Percentiles rank a stretch among this genome's conserved stretches.
phyloP scores from a whole-genome alignment of 2,113 vertebrate species.

The Colistium nudipinnis region DNA sequence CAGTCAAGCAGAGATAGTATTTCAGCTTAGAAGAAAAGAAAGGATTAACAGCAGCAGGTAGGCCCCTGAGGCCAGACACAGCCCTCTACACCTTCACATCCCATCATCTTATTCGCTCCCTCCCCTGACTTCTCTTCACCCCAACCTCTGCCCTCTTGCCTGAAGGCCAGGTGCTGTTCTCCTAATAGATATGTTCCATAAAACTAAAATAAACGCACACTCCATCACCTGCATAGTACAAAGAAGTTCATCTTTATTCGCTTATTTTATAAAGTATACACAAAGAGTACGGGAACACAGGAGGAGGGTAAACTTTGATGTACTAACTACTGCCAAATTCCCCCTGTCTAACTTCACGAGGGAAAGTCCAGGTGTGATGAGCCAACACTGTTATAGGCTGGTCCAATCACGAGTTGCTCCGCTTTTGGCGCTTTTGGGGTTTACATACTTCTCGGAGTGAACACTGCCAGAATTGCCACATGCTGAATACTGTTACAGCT shows the following conservation, averaged over 20 bases:
- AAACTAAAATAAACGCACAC: constrained; percentile 18
- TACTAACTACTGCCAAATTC: constrained; percentile 4
- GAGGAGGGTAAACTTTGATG: background rate
- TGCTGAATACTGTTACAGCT: constrained; percentile 43
- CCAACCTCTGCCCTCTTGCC: background rate
- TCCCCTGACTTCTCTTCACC: constrained; percentile 1
- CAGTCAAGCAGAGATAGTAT: constrained; percentile 47
- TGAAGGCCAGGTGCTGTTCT: constrained; percentile 6
- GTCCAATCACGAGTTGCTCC: constrained; percentile 37
- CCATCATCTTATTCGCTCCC: constrained; percentile 10
- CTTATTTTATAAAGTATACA: background rate
- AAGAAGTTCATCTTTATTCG: background rate
- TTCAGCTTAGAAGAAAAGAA: constrained; percentile 60
- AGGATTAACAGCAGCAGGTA: constrained; percentile 47
- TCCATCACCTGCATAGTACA: background rate
- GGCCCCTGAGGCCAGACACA: constrained; percentile 47
- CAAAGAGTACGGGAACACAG: background rate
- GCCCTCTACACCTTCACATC: constrained; percentile 50
- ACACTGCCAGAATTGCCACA: constrained; percentile 53
- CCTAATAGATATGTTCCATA: constrained; percentile 33
- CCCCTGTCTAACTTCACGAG: constrained; percentile 11
- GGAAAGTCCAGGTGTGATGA: constrained; percentile 58
- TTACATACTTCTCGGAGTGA: constrained; percentile 34
- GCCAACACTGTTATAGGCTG: constrained; percentile 21
- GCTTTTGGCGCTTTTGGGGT: constrained; percentile 32